Evolutionary conservation across 2,888 invertebrate genomes (phyloP), one percentile per base, ranked within the genome.

Genomic region (Pyralis farinalis): DNA sequence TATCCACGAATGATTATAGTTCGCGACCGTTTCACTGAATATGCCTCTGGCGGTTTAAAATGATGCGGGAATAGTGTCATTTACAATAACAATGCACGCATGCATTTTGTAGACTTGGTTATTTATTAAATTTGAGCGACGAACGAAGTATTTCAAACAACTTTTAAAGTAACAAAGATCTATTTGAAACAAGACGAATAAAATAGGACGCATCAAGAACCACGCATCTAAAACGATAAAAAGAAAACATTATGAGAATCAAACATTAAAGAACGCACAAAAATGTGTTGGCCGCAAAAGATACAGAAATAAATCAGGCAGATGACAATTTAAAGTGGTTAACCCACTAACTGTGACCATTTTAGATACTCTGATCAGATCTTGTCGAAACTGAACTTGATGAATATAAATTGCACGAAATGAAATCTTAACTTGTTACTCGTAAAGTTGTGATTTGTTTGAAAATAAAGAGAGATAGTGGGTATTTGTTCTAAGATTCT

Each of bases 281-380:
- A 86, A 83, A 84, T 80, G 76, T 81, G 81, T 81, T 82, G 73
- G 72, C 77, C 79, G 79, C 85, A 81, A 82, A 81, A 80, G 82
- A 83, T 71, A 84, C 80, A 76, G 79, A 88, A 87, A 90, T 90
- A 89, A 90, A 90, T 90, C 90, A 90, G 81, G 71, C 77, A 79
- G 87, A 90, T 90, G 90, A 90, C 89, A 90, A 89, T 90, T 90
- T 89, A 84, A 90, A 90, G 88, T 90, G 90, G 90, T 86, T 86
- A 87, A 87, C 89, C 90, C 86, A 90, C 84, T 88, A 87, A 83
- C 88, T 87, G 89, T 87, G 86, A 88, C 90, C 89, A 89, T 89
- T 90, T 89, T 89, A 89, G 88, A 88, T 86, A 79, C 83, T 83
- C 83, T 85, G 87, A 88, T 88, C 85, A 81, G 73, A 88, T 87